Percentiles rank a stretch among this genome's conserved stretches.
Conservation (phyloP, 2,797 vertebrate genomes). For the Meda fulgida region DNA sequence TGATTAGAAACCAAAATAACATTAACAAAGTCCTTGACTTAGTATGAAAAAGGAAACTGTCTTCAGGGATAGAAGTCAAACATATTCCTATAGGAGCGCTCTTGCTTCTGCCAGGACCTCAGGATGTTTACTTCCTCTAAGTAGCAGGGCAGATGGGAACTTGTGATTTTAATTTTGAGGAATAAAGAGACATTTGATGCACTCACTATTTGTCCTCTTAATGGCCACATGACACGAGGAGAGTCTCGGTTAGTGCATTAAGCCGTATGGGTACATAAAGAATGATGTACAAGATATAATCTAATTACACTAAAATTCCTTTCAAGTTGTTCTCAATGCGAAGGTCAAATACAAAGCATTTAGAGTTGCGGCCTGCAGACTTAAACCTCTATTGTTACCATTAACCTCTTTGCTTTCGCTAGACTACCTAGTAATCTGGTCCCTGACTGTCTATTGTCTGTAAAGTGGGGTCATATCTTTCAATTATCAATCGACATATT, state of each 20-base stretch:
- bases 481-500: constrained; percentile 66
- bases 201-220: constrained; percentile 47
- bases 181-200: constrained; percentile 59
- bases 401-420: constrained; percentile 49
- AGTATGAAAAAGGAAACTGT: constrained; percentile 14
- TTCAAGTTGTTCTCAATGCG: constrained; percentile 30
- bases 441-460: constrained; percentile 64
- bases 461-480: constrained; percentile 64
- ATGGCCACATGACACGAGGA: constrained; percentile 50
- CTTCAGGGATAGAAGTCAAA: constrained; percentile 2
- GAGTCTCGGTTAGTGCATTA: constrained; percentile 36
- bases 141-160: constrained; percentile 52
- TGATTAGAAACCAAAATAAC: constrained; percentile 12
- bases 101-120: constrained; percentile 18
- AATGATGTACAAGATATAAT: constrained; percentile 40
- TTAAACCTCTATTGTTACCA: constrained; percentile 65
- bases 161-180: constrained; percentile 60
- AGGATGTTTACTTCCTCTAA: constrained; percentile 59
- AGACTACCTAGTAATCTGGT: constrained; percentile 55
- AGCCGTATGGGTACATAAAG: constrained; percentile 42
- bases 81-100: constrained; percentile 12
- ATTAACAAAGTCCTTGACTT: constrained; percentile 10
- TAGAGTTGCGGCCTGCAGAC: constrained; percentile 20
- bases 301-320: constrained; percentile 45
- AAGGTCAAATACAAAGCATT: constrained; percentile 49